Evolutionary conservation across 2,113 vertebrate genomes (phyloP).

Genomic region (Chlamydotis undulata): DNA sequence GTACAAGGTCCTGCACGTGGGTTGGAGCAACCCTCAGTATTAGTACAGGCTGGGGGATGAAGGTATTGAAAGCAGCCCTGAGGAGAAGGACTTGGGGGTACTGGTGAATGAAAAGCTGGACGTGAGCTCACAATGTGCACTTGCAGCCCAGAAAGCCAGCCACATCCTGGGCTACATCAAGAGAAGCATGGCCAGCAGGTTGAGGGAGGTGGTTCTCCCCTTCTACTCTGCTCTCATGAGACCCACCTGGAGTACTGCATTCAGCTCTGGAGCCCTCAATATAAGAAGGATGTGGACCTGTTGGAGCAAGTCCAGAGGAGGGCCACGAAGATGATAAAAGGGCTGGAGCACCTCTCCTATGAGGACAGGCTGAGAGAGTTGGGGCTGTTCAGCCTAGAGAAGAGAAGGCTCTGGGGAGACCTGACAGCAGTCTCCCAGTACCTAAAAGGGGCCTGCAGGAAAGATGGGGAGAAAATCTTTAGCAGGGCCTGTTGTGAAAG

Average conservation of each 20-base stretch:
- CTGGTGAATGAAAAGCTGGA: neutral
- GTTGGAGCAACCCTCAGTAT: accelerated
- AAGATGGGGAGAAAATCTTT: neutral
- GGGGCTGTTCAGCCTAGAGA: neutral
- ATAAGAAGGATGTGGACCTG: accelerated
- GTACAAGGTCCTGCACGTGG: neutral
- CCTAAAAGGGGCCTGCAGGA: neutral
- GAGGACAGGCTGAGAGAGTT: neutral
- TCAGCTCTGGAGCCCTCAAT: neutral
- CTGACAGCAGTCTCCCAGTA: neutral
- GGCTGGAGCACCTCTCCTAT: neutral
- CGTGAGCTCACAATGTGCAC: accelerated
- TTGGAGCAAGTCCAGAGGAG: accelerated
- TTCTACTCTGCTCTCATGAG: neutral
- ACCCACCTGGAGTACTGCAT: neutral
- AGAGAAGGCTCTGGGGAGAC: neutral
- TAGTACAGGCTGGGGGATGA: neutral
- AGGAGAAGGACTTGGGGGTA: accelerated
- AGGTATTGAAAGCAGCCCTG: neutral
- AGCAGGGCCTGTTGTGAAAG: neutral
- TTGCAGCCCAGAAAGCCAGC: neutral
- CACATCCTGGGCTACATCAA: accelerated
- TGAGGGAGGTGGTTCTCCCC: accelerated
- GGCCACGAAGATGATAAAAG: too few relatives aligned
- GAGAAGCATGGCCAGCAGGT: accelerated